Evolutionary conservation across 2,113 vertebrate species (phyloP), one percentile per base, ranked within the genome.

Genomic region (Tragelaphus imberbis): DNA sequence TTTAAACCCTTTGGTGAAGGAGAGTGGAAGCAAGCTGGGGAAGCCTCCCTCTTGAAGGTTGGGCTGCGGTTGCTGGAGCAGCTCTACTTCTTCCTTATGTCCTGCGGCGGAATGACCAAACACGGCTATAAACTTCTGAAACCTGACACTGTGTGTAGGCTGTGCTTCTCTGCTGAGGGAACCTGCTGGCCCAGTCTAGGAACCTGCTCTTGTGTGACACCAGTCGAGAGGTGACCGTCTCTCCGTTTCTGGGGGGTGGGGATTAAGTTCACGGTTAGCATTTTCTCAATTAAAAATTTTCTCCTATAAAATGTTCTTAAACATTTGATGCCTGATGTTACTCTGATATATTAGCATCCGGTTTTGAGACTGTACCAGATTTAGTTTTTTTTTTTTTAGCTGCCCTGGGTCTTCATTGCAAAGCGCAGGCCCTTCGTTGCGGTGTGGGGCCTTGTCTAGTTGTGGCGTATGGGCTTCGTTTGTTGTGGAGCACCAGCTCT

Each of bases 291-390:
- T 19, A 71, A 51, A 65, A 80, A 6, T 44, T 58, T 68, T 87
- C 75, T 75, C 30, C 55, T 88, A 16, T 77, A 21, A 19, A 49
- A 75, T 75, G 14, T 81, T 84, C 56, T 65, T 28, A 44, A 88
- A 85, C 47, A 93, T 75, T n/a, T 53, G 61, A 75, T 28, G 19
- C 27, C 75, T 65, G 59, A 14, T n/a, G 85, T 79, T 91, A 81
- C 47, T 80, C 49, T 81, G 55, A 81, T 49, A 59, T 6, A 15
- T 58, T 65, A 89, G 84, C 68, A 88, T 71, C 56, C 51, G 16
- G 3, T 71, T 47, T 40, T 71, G 51, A 88, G 58, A 71, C 6
- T 12, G 1, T 85, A 27, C 63, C 21, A 47, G 49, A 77, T 36
- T 71, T 79, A 84, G 82, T 75, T 19, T 36, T n/a, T 68, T 68